Percentiles rank a stretch among this genome's conserved stretches.
Evolutionary conservation across 2,888 invertebrate species (phyloP).

Genomic region (Lapara coniferarum): DNA sequence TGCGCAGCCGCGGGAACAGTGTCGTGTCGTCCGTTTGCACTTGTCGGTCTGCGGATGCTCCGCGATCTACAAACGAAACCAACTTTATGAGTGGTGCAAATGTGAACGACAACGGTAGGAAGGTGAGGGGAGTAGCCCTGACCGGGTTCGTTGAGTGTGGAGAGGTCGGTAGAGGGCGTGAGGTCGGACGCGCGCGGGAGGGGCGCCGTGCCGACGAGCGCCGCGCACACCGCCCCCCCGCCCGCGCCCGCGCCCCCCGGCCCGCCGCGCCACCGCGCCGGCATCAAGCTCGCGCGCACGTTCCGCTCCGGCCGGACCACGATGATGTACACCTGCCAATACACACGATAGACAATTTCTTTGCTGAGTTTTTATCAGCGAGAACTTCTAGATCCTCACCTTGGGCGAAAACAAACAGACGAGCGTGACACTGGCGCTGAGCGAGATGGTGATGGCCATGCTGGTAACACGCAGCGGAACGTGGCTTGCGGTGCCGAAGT

Average conservation of each 20-base stretch:
- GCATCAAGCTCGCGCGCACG: constrained; percentile 67
- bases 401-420: constrained; percentile 97
- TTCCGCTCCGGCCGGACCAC: constrained; percentile 70
- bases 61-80: constrained; percentile 49
- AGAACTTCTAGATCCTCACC: constrained; percentile 67
- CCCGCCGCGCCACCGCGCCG: constrained; percentile 57
- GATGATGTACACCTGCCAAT: constrained; percentile 66
- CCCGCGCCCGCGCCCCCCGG: constrained; percentile 50
- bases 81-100: not conserved
- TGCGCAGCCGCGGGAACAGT: constrained; percentile 40
- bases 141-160: constrained; percentile 59
- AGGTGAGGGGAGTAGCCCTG: constrained; percentile 31
- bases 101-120: not conserved
- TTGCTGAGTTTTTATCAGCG: not conserved
- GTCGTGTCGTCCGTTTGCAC: constrained; percentile 68
- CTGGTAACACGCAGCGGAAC: constrained; percentile 96
- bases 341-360: not conserved
- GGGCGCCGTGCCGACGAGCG: constrained; percentile 54
- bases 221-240: constrained; percentile 63
- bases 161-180: constrained; percentile 65
- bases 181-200: constrained; percentile 54
- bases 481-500: constrained; percentile 97
- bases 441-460: constrained; percentile 88
- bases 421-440: constrained; percentile 96
- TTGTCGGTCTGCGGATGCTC: constrained; percentile 60